These are phyloP conservation scores for Allolobophora icterica DNA, from an alignment of 2,888 invertebrate genomes.

Conservation along the genomic window DNA sequence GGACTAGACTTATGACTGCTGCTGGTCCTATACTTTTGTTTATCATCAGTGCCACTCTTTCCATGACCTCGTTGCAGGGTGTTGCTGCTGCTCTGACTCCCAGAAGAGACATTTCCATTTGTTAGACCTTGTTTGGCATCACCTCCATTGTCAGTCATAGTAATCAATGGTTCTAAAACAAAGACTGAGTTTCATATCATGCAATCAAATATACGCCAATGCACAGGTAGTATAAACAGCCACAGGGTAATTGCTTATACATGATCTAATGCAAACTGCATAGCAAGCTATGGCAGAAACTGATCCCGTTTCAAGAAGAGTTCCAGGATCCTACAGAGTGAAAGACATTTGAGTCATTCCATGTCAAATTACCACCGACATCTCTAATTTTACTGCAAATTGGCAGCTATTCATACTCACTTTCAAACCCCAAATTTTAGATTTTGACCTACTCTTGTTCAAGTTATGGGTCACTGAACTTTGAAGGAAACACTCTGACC, in stretches of 20 bases:
- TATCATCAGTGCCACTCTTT: background rate
- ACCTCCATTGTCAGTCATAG: background rate
- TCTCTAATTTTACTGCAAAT: too few relatives aligned
- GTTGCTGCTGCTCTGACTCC: background rate
- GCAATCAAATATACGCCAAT: background rate
- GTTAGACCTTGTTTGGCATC: background rate
- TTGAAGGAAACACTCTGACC: too few relatives aligned
- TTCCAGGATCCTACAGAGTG: background rate
- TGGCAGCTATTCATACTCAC: too few relatives aligned
- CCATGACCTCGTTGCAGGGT: background rate
- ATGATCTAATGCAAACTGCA: background rate
- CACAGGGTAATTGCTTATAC: background rate
- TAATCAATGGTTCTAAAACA: conserved; percentile 13
- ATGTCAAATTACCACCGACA: too few relatives aligned
- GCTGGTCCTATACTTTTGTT: background rate
- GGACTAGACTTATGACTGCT: conserved; percentile 8
- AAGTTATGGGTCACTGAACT: too few relatives aligned
- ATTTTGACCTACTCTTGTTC: too few relatives aligned
- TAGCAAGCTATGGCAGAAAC: background rate
- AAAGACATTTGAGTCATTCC: background rate
- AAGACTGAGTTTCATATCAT: background rate
- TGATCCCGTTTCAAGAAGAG: background rate
- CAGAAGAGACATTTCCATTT: background rate
- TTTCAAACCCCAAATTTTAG: too few relatives aligned
- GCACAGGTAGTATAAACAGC: background rate